Evolutionary conservation across 2,888 invertebrate species (phyloP), one percentile per base, ranked within the genome.

Genomic region (Acrocyrtus sp.): DNA sequence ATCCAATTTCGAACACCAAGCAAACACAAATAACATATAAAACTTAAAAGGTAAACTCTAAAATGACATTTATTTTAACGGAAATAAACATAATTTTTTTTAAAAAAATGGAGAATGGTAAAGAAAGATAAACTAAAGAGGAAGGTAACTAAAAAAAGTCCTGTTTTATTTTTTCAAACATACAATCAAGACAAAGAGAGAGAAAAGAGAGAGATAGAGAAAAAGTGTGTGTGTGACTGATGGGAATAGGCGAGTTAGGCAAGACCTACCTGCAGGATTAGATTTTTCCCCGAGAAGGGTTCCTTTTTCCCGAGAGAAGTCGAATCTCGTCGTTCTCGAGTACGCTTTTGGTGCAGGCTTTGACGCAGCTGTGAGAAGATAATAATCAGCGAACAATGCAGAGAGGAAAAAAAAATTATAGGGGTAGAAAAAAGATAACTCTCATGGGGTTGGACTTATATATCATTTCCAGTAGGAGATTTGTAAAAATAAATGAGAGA

Each of bases 341-440:
- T 94, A 92, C 94, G 93, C 92, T 95, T 95, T 94, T 95, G 94
- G 93, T 95, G 94, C 89, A 95, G 94, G 91, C 94, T 95, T 94
- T 95, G 95, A 78, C 79, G 81, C 70, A 81, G 78, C 80, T 81
- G 80, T 78, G 79, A 78, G 79, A 77, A 80, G 75, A 76, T 75
- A 75, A 75, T 70, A 78, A 77, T 77, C 75, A 79, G 89, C 89
- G 88, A 88, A 88, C 85, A 82, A 81, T 84, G 83, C 82, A 83
- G 81, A 78, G 84, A 83, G 84, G n/a, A n/a, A n/a, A n/a, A n/a
- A 83, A 82, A 84, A 81, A 82, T 80, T 78, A 78, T 34, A 48
- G 27, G 68, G 68, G 58, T 60, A 15, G 53, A 57, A 66, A 54
- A 39, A 39, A 6, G 24, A 57, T 29, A 66, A 6, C n/a, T n/a